Evolutionary conservation across 2,113 vertebrate species (phyloP), one percentile per base, ranked within the genome.

Genomic region (Bothrops jararaca): DNA sequence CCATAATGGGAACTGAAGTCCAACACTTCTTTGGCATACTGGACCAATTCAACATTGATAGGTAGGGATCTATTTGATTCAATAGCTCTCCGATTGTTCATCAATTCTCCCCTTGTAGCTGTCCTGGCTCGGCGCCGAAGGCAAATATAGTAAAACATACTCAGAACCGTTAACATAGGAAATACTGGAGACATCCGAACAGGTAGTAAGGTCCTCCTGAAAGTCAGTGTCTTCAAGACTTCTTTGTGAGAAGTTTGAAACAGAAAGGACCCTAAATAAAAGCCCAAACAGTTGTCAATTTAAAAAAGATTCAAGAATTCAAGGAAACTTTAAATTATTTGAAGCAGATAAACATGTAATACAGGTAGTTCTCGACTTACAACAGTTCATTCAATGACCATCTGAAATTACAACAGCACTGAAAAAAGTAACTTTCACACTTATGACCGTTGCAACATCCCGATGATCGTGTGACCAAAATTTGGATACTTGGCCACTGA

Each of bases 61-160:
- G 99, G 98, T 95, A 98, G 97, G 95, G 98, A 96, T 85, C 98
- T 97, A 95, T 98, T 99, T 1, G 98, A 98, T 92, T 99, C 98
- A 90, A 99, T 97, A 23, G 99, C 98, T 96, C 99, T 98, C 85
- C 98, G 98, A 97, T 98, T 98, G 98, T 98, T 98, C 97, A 98
- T 98, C 93, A 98, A 98, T 95, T 99, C 99, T 45, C 99, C 98
- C 96, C 99, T 98, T 1, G 98, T 98, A 50, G 98, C 98, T 95
- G 98, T 99, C 98, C 99, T 99, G 98, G 99, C 99, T 98, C 98
- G 98, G 94, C 99, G 99, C 97, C 99, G 99, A 97, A 99, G 98
- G 98, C 99, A 99, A 96, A 99, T 99, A 97, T 99, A 99, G 98
- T 99, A 99, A 98, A 99, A 99, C 99, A 99, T 99, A 97, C 98